phyloP scores from a whole-genome alignment of 2,113 vertebrate species.

The Pardalotus punctatus region DNA sequence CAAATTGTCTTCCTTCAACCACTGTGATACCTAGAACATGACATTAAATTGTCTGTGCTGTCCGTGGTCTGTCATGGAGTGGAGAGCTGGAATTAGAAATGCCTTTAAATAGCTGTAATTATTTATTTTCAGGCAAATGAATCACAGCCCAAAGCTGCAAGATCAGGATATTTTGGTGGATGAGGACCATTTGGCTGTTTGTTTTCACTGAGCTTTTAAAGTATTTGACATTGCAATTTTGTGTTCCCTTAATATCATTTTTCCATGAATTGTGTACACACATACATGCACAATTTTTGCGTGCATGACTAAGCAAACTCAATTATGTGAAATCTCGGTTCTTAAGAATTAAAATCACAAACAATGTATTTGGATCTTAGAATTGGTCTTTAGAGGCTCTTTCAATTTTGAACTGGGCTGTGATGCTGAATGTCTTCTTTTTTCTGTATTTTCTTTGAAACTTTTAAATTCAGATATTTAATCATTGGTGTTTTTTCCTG shows the following conservation, averaged over 20 bases:
- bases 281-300: background rate
- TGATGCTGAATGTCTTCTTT: background rate
- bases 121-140: conserved; percentile 50
- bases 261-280: background rate
- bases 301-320: background rate
- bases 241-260: background rate
- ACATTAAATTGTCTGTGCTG: background rate
- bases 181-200: background rate
- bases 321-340: background rate
- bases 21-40: fast-evolving
- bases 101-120: conserved; percentile 50
- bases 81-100: background rate
- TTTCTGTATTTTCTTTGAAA: background rate
- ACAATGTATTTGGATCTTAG: background rate
- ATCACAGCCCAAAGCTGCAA: background rate
- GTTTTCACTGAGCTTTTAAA: background rate
- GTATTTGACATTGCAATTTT: background rate
- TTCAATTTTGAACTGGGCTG: background rate
- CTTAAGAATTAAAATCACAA: background rate
- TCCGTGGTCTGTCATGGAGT: background rate
- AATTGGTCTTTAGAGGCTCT: background rate
- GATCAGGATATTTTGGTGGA: conserved; percentile 1
- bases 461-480: background rate
- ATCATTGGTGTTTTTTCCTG: background rate
- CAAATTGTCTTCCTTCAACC: background rate